Base-by-base conservation (phyloP, 2,888 invertebrate species). In the Taphrorychus bicolor region DNA sequence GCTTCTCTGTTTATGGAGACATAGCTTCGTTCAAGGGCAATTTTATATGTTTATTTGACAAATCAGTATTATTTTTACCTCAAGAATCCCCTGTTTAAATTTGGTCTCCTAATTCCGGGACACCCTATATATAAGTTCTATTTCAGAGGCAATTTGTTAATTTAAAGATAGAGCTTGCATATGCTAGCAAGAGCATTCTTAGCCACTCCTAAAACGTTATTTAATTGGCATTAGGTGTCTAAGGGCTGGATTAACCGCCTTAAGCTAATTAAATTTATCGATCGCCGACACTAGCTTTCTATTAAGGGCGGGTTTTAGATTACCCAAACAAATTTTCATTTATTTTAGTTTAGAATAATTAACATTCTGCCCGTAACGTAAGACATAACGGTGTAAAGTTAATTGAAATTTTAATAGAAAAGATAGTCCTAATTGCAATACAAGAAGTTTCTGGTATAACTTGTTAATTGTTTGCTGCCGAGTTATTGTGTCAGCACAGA, bases 231-330 rank as follows among this genome's bases (percentile, higher is more conserved):
- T 60, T 52, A 60, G 53, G 51, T 21, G 41, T 52, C 52, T 32
- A 18, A 41, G 53, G 40, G 53, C 21, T 14, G 60, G 32, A 49
- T 59, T 60, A 52, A 41, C 60, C 19, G 60, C 52, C 60, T 60
- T 60, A 60, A 60, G 52, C 52, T 52, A 60, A 60, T 60, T 60
- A 60, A 60, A 60, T 52, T 60, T 60, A 60, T 60, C 54, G 61
- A 60, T 60, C 60, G n/a, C 40, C 40, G 14, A 22, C 52, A 60
- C 60, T 52, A 60, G 60, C 60, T 60, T 60, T 60, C 60, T 60
- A 60, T 60, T 60, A 52, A 32, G 49, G 21, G 41, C 18, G 40
- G 53, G 24, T 60, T 60, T 60, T 51, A 60, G 52, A 51, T 60
- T 51, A 51, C 60, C 60, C n/a, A n/a, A 22, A 51, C 60, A 52